Percentiles rank a stretch among this genome's conserved stretches.
These are phyloP conservation scores for Tetheella fluctuosa DNA, from an alignment of 2,888 invertebrate species.

Conservation along the genomic window DNA sequence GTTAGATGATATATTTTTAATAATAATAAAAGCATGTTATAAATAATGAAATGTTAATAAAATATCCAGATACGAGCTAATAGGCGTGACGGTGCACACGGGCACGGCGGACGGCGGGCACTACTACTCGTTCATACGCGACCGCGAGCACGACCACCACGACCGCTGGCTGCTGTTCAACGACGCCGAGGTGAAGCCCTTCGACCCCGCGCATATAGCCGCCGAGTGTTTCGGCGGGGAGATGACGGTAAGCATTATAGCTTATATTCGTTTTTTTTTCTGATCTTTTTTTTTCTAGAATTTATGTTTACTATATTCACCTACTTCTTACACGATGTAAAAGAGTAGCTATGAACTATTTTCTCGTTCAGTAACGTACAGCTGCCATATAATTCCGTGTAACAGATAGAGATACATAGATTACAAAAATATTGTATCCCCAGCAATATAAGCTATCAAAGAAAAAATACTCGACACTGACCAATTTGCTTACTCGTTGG, in stretches of 20 bases:
- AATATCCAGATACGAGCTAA: conserved; percentile 87
- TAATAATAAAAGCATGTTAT: too few species aligned
- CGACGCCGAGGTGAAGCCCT: conserved; percentile 96
- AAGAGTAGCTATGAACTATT: too few species aligned
- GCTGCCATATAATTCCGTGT: too few species aligned
- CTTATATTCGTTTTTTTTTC: background rate
- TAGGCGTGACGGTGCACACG: conserved; percentile 98
- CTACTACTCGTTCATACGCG: conserved; percentile 97
- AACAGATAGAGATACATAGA: too few species aligned
- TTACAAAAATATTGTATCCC: too few species aligned
- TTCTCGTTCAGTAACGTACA: too few species aligned
- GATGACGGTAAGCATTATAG: conserved; percentile 89
- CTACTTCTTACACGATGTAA: too few species aligned
- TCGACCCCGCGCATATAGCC: conserved; percentile 97
- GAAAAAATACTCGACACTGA: too few species aligned
- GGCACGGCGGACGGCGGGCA: conserved; percentile 99
- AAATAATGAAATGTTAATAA: background rate
- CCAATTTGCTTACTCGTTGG: too few species aligned
- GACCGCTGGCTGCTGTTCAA: conserved; percentile 97
- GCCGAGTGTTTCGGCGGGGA: conserved; percentile 98
- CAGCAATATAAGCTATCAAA: too few species aligned
- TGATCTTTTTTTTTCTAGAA: background rate
- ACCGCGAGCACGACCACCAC: conserved; percentile 88
- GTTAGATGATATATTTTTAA: too few species aligned
- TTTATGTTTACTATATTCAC: too few species aligned